phyloP scores from a whole-genome alignment of 2,888 invertebrate genomes.

The Tuta absoluta region DNA sequence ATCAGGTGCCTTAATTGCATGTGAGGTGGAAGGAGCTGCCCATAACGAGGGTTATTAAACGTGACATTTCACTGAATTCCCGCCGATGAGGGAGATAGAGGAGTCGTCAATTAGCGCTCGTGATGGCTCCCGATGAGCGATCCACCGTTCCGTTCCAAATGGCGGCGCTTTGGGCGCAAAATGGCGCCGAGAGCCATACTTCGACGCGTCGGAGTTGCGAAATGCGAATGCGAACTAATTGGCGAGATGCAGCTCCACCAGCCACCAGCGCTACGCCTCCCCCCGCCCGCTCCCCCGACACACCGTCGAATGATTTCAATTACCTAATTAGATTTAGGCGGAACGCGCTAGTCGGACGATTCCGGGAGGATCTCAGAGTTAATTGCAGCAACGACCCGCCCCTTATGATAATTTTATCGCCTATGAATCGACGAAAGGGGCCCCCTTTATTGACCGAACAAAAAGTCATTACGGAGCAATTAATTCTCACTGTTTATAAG shows the following conservation, averaged over 20 bases:
- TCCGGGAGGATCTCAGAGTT: conserved; percentile 38
- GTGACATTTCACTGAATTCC: conserved; percentile 31
- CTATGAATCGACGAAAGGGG: conserved; percentile 38
- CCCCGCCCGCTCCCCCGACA: conserved; percentile 18
- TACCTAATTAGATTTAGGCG: conserved; percentile 63
- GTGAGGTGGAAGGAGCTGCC: conserved; percentile 32
- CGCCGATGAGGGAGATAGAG: conserved; percentile 37
- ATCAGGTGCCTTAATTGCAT: conserved; percentile 26
- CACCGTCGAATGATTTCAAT: conserved; percentile 53
- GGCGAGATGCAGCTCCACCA: conserved; percentile 45
- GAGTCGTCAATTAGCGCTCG: conserved; percentile 44
- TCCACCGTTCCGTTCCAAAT: conserved; percentile 45
- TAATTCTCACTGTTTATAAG: conserved; percentile 29
- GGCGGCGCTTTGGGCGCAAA: conserved; percentile 37
- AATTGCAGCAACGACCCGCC: conserved; percentile 45
- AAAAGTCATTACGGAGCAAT: conserved; percentile 36
- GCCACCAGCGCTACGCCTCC: conserved; percentile 14
- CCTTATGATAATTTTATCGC: conserved; percentile 45
- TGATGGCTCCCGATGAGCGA: conserved; percentile 43
- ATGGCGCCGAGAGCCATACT: conserved; percentile 39
- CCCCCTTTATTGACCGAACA: conserved; percentile 43
- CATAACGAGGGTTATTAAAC: conserved; percentile 35
- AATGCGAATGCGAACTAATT: conserved; percentile 50
- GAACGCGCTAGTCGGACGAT: conserved; percentile 36
- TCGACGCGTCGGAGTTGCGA: conserved; percentile 33